Evolutionary conservation across 2,888 invertebrate species (phyloP).

Genomic region (Xanthia togata): DNA sequence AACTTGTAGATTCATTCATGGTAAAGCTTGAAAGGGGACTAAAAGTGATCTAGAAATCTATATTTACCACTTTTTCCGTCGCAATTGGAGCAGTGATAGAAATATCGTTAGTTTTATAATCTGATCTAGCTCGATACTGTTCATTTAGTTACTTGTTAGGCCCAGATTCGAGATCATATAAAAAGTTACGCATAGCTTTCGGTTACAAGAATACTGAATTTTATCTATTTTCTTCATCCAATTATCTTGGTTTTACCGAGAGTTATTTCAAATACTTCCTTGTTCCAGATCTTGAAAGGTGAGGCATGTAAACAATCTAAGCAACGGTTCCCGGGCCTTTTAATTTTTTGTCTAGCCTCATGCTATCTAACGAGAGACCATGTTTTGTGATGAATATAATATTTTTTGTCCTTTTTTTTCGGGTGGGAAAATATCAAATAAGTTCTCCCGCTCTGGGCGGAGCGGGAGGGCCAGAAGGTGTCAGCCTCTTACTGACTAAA

Average conservation of each 20-base stretch:
- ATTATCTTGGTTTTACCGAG: not conserved
- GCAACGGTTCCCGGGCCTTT: not conserved
- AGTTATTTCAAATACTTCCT: slow-evolving; percentile 22
- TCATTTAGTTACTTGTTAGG: slow-evolving; percentile 31
- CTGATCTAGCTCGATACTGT: slow-evolving; percentile 13
- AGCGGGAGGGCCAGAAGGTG: too few relatives aligned
- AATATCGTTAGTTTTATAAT: slow-evolving; percentile 30
- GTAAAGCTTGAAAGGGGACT: slow-evolving; percentile 23
- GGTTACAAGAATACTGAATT: slow-evolving; percentile 9
- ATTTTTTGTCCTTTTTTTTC: not conserved
- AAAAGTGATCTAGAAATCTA: slow-evolving; percentile 45
- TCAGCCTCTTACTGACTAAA: too few relatives aligned
- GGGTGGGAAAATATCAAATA: too few relatives aligned
- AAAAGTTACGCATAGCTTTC: slow-evolving; percentile 1
- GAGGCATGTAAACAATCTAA: not conserved
- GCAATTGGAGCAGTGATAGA: slow-evolving; percentile 46
- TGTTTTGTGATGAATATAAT: not conserved
- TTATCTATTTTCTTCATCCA: slow-evolving; percentile 9
- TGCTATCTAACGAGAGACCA: too few relatives aligned
- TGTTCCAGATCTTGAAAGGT: slow-evolving; percentile 1
- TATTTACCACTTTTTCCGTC: slow-evolving; percentile 28
- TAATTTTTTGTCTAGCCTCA: not conserved
- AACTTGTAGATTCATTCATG: slow-evolving; percentile 61
- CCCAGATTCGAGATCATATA: not conserved
- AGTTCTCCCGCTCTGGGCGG: too few relatives aligned